Evolutionary conservation across 1,140 invertebrate species (phyloP), one percentile per base, ranked within the genome.

Genomic region (Zaprionus ghesquierei): DNA sequence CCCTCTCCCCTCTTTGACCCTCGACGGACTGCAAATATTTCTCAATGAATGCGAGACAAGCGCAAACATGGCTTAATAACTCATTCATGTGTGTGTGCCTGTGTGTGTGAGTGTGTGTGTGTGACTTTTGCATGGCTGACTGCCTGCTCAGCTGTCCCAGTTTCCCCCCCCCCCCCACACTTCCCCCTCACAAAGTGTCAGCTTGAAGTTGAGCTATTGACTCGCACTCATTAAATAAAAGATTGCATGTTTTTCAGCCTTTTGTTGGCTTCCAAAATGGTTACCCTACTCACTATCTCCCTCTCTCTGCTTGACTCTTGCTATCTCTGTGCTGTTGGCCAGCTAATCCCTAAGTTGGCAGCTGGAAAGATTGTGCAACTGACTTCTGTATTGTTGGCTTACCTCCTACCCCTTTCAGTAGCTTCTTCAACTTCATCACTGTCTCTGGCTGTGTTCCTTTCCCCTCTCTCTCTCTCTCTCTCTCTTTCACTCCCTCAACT

Each of bases 211-310:
- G 82, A 86, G 82, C 82, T 86, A 84, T 86, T 86, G 82, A 86
- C 82, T 86, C 79, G 75, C 80, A 87, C 79, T 86, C 82, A 86
- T 86, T 86, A 86, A 86, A 86, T 87, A 86, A 86, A 86, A 86
- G 82, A 86, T 86, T 86, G 82, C 82, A 86, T 87, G 82, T 79
- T 86, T 86, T 86, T 75, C 82, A 87, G 82, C 84, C 82, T 69
- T 86, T 86, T 86, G 82, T 86, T 65, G 63, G 18, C 38, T 15
- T 25, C 12, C 22, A 25, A 51, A 23, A 23, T 25, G 23, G 49
- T 20, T 51, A 51, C 49, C 49, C 49, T 15, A 31, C 27, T 54
- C 15, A 5, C 23, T 27, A 13, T 13, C 20, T 22, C 44, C 23
- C 15, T 4, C n/a, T 13, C 33, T 38, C 4, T 23, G 3, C n/a